Evolutionary conservation across 2,888 invertebrate genomes (phyloP).

Genomic region (Perithous albicinctus): DNA sequence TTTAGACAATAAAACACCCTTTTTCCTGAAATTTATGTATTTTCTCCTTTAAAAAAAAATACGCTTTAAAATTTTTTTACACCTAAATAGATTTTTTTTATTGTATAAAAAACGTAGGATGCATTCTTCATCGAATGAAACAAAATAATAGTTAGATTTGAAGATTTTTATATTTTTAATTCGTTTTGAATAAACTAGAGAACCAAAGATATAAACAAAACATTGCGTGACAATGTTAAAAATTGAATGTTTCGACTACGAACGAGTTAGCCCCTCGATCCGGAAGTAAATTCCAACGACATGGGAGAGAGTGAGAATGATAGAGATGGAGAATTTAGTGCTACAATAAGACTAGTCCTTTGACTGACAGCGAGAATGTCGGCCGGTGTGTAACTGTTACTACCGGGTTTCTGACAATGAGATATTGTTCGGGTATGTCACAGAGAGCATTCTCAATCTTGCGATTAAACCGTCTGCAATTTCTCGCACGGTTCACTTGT

Average conservation of each 20-base stretch:
- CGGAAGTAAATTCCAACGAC: constrained; percentile 58
- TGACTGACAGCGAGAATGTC: constrained; percentile 38
- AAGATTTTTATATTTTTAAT: neutral
- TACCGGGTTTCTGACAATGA: constrained; percentile 27
- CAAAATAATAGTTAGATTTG: neutral
- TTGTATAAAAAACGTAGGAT: too few relatives aligned
- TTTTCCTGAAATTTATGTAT: too few relatives aligned
- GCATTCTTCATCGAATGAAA: too few relatives aligned
- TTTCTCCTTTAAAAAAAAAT: too few relatives aligned
- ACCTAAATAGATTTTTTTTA: too few relatives aligned
- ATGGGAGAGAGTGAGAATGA: constrained; percentile 2
- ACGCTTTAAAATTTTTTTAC: too few relatives aligned
- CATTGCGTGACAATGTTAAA: constrained; percentile 15
- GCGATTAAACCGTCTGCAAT: constrained; percentile 13
- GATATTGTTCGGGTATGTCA: constrained; percentile 37
- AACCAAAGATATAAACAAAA: neutral
- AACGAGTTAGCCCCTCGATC: constrained; percentile 41
- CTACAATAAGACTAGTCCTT: constrained; percentile 18
- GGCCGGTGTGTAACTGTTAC: constrained; percentile 14
- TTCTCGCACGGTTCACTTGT: constrained; percentile 15
- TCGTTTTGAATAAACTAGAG: neutral
- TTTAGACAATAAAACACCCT: too few relatives aligned
- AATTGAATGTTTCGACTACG: constrained; percentile 12
- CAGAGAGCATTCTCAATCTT: neutral
- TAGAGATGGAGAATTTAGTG: constrained; percentile 44